phyloP scores from a whole-genome alignment of 35 echinoderm and acorn worm species.

The Amphiura filiformis region DNA sequence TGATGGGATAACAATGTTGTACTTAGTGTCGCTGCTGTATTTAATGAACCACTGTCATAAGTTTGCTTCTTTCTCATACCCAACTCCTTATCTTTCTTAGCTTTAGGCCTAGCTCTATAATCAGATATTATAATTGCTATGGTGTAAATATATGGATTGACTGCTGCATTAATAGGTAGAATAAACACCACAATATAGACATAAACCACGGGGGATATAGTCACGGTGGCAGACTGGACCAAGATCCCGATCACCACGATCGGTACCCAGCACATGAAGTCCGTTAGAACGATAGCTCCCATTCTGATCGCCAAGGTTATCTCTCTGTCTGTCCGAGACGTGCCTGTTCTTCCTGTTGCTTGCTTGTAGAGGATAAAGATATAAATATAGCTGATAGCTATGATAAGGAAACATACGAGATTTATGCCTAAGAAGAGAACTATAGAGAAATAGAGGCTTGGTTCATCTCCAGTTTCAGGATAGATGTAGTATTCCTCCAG shows the following conservation, averaged over 20 bases:
- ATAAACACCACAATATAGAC: conserved; percentile 55
- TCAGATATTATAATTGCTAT: not conserved
- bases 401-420: conserved; percentile 12
- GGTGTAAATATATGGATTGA: conserved; percentile 68
- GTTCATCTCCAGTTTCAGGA: not conserved
- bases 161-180: conserved; percentile 37
- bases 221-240: not conserved
- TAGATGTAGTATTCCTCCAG: not conserved
- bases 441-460: conserved; percentile 33
- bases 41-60: no score
- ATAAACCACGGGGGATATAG: conserved; percentile 37
- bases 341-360: not conserved
- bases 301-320: conserved; percentile 26
- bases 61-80: no score
- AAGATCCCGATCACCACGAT: conserved; percentile 46
- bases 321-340: not conserved
- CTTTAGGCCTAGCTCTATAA: not conserved
- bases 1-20: no score
- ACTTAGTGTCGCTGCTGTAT: no score
- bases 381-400: conserved; percentile 25
- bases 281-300: conserved; percentile 40
- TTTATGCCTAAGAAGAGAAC: conserved; percentile 44
- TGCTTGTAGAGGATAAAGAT: conserved; percentile 25
- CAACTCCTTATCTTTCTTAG: not conserved
- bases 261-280: conserved; percentile 58